A percentile compares a stretch with the other conserved stretches of the same genome.
Evolutionary conservation across 2,888 invertebrate genomes (phyloP).

Genomic region (Noctua fimbriata): DNA sequence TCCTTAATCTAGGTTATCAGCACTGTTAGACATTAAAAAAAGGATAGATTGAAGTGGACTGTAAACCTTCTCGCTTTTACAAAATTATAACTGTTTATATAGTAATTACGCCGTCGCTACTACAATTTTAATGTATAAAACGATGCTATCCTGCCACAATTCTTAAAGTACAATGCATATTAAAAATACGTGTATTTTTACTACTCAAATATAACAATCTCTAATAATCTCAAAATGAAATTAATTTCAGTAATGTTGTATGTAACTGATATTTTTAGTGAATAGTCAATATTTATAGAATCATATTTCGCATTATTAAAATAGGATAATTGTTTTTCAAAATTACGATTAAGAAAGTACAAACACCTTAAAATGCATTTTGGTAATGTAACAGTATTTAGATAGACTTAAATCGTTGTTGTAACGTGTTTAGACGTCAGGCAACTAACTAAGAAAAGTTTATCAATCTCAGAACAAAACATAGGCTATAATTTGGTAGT

Average conservation of each 20-base stretch:
- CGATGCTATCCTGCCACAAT: constrained; percentile 50
- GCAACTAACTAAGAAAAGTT: background rate
- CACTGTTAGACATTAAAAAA: constrained; percentile 7
- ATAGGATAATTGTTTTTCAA: constrained; percentile 13
- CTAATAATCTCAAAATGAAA: constrained; percentile 45
- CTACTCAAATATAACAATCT: constrained; percentile 34
- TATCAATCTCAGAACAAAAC: constrained; percentile 3
- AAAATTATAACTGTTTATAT: constrained; percentile 2
- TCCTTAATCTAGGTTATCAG: background rate
- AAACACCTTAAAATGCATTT: constrained; percentile 55
- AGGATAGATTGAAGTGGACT: background rate
- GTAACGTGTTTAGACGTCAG: constrained; percentile 39
- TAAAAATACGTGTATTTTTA: constrained; percentile 48
- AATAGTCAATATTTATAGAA: constrained; percentile 24
- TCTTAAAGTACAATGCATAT: constrained; percentile 54
- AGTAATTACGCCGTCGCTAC: constrained; percentile 13
- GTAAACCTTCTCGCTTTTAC: constrained; percentile 2
- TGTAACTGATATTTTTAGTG: constrained; percentile 20
- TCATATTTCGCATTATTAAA: constrained; percentile 4
- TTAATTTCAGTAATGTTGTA: constrained; percentile 13
- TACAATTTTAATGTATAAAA: constrained; percentile 18
- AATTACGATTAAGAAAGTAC: constrained; percentile 54
- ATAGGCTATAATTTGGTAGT: background rate
- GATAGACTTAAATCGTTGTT: constrained; percentile 38
- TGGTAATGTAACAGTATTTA: constrained; percentile 50